Base-by-base conservation (phyloP, 2,797 vertebrate species). In the Lophotriccus pileatus region DNA sequence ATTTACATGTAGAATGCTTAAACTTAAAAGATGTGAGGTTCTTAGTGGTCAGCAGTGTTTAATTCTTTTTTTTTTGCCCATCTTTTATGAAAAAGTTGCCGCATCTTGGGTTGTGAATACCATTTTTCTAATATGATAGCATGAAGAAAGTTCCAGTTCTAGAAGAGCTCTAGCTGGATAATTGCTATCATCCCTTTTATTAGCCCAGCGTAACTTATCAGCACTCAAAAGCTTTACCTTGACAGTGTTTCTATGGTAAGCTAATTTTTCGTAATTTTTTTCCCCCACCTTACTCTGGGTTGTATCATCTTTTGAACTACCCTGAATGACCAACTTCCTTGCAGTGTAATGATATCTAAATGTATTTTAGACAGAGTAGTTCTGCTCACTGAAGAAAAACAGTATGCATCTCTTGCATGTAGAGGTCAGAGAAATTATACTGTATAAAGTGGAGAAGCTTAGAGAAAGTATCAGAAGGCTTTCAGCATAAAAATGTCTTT, bases 11-110 rank as follows among this genome's bases (percentile, higher is more conserved):
- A 76, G 34, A 21, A 59, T 69, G 24, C 18, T 2, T 73, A 23
- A 82, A 72, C 19, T 49, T 72, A 14, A 44, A n/a, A 90, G 27
- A 44, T 60, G 4, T 7, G 25, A 60, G 53, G 16, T 53, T 93
- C 30, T 75, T 79, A 22, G 12, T 60, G 49, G 21, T 12, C 34
- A 46, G 22, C 0, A 0, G 47, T 8, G 53, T 62, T 69, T 68
- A 41, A 7, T 28, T 70, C 6, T n/a, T 0, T 10, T 34, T 27
- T 22, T 47, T 27, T 23, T 9, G 11, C 43, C 28, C 3, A 1
- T 69, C 15, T 67, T 79, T 60, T 13, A 10, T 53, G n/a, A 44
- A 58, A 76, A 79, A 46, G 43, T 12, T 76, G 22, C 34, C 20
- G 14, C 0, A 0, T 70, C 20, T 1, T 8, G 4, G 21, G 24